phyloP scores from a whole-genome alignment of 2,797 vertebrate genomes.

The Phylloscopus collybita region DNA sequence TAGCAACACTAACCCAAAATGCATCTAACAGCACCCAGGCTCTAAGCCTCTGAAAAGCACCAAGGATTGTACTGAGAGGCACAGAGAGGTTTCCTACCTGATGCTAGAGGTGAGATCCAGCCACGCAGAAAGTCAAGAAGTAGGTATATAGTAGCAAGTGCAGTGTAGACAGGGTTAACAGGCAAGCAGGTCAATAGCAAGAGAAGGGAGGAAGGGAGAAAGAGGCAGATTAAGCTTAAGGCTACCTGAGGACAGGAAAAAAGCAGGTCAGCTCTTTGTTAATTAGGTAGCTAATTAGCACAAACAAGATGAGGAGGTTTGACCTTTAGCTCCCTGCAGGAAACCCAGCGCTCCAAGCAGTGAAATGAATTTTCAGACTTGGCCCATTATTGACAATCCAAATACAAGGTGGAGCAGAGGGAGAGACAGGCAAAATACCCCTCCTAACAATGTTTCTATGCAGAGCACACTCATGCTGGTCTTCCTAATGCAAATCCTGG shows the following conservation, averaged over 20 bases:
- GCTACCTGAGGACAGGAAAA: constrained; percentile 27
- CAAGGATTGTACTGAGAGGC: not conserved
- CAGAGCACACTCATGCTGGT: not conserved
- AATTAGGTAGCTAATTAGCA: constrained; percentile 18
- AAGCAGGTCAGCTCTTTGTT: constrained; percentile 25
- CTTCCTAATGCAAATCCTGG: not conserved
- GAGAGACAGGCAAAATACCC: not conserved
- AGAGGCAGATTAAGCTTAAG: constrained; percentile 64
- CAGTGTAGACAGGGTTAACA: constrained; percentile 62
- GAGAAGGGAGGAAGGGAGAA: constrained; percentile 62
- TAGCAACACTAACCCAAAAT: not conserved
- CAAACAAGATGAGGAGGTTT: not conserved
- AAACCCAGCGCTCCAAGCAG: not conserved
- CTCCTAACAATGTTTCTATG: accelerated
- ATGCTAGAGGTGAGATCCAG: constrained; percentile 79
- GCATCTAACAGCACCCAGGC: not conserved
- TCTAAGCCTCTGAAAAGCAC: not conserved
- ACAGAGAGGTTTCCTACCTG: constrained; percentile 80
- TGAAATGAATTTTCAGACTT: not conserved
- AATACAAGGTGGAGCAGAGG: not conserved
- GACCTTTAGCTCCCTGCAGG: not conserved
- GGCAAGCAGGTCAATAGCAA: constrained; percentile 70
- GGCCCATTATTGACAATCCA: not conserved
- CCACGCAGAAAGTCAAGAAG: constrained; percentile 71
- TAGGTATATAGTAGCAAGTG: constrained; percentile 49